Evolutionary conservation across 2,113 vertebrate species (phyloP).

Genomic region (Mungos mungo): DNA sequence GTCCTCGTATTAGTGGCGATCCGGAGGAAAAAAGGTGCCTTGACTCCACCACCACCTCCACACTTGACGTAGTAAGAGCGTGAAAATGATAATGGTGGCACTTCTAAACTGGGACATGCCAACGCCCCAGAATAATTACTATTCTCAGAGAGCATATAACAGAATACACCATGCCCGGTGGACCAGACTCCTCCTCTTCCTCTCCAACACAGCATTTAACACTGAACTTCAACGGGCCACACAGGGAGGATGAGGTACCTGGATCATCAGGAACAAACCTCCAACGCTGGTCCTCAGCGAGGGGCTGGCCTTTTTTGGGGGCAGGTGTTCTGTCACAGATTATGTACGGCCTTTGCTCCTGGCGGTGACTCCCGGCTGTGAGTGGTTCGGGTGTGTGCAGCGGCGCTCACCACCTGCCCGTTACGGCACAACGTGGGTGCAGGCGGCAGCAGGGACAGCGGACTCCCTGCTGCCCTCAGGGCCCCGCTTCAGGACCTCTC

Average conservation of each 20-base stretch:
- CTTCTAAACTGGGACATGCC: background rate
- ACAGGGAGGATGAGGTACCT: background rate
- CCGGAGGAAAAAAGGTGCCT: background rate
- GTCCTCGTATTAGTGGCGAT: background rate
- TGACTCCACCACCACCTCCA: no score
- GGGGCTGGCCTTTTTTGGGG: background rate
- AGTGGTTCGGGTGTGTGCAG: background rate
- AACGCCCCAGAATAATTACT: background rate
- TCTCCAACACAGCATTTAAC: no score
- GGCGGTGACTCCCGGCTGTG: background rate
- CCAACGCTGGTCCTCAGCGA: accelerated
- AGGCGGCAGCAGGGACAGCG: accelerated
- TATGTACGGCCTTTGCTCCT: background rate
- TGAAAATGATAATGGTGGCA: background rate
- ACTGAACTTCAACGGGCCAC: background rate
- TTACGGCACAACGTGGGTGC: accelerated
- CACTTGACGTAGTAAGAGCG: background rate
- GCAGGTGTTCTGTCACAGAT: background rate
- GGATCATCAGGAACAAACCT: background rate
- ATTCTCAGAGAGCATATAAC: background rate
- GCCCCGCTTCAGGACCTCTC: background rate
- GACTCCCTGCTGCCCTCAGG: background rate
- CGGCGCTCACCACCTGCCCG: background rate
- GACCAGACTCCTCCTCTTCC: background rate
- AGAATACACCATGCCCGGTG: background rate